Conservation (phyloP, 1,140 invertebrate species). For the Sycobia sp. region DNA sequence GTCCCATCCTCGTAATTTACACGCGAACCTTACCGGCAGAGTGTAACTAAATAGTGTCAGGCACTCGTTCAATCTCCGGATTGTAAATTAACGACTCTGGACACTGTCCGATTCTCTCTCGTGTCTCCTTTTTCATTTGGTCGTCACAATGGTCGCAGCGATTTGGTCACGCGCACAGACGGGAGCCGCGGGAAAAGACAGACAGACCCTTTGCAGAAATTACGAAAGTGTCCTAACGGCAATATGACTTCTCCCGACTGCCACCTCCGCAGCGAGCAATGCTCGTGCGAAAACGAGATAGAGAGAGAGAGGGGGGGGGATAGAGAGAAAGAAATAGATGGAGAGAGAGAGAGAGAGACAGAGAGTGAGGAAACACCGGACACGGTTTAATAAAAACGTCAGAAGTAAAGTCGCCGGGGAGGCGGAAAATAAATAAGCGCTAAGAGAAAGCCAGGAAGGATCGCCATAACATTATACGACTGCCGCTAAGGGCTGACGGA, state of each 20-base stretch:
- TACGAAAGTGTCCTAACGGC: slow-evolving; percentile 53
- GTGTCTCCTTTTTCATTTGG: no score
- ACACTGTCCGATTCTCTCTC: no score
- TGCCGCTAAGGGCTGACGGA: slow-evolving; percentile 18
- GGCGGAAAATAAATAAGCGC: slow-evolving; percentile 52
- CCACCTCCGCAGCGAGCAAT: not conserved
- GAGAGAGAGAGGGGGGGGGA: not conserved
- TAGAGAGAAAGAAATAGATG: not conserved
- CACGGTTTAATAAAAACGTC: slow-evolving; percentile 63
- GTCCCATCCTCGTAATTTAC: no score
- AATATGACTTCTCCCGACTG: slow-evolving; percentile 41
- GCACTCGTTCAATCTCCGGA: no score
- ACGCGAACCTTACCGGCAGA: no score
- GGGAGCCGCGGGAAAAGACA: not conserved
- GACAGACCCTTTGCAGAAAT: slow-evolving; percentile 39
- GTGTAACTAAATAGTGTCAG: no score
- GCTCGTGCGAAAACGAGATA: slow-evolving; percentile 20
- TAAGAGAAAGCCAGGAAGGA: slow-evolving; percentile 56
- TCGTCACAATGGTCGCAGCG: no score
- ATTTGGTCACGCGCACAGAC: not conserved
- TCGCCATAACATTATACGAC: slow-evolving; percentile 16
- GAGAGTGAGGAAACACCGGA: no score
- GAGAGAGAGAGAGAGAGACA: slow-evolving; percentile 14
- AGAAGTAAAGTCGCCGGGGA: slow-evolving; percentile 61
- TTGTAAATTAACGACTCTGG: no score